Evolutionary conservation across 2,797 vertebrate genomes (phyloP).

Genomic region (Nyctibius grandis): DNA sequence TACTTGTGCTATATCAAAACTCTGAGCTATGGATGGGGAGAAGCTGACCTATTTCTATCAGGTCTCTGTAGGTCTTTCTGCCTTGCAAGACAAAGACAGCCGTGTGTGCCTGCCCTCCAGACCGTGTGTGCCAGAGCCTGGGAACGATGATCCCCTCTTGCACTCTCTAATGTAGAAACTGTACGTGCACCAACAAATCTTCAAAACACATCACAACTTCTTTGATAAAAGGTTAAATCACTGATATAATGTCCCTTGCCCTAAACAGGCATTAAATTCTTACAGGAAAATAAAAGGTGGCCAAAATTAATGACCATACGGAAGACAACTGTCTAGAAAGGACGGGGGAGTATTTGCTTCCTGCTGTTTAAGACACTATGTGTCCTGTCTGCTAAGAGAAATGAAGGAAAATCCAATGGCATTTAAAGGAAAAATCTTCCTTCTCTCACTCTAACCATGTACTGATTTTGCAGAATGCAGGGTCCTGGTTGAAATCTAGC

Average conservation of each 20-base stretch:
- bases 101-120: not conserved
- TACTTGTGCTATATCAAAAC: not conserved
- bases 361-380: not conserved
- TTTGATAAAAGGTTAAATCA: not conserved
- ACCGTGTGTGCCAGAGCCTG: not conserved
- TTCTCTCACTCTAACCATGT: not conserved
- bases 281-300: not conserved
- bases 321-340: not conserved
- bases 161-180: not conserved
- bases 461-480: not conserved
- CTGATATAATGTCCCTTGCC: not conserved
- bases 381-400: not conserved
- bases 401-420: not conserved
- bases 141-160: not conserved
- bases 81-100: fast-evolving
- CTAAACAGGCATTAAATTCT: not conserved
- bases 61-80: not conserved
- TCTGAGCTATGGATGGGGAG: not conserved
- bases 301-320: not conserved
- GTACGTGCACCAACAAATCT: not conserved
- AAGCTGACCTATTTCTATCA: not conserved
- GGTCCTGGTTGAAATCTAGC: not conserved
- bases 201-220: not conserved
- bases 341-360: not conserved
- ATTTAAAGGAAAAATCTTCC: not conserved